Conservation (phyloP, 2,888 invertebrate species). For the Ischnus inquisitorius region DNA sequence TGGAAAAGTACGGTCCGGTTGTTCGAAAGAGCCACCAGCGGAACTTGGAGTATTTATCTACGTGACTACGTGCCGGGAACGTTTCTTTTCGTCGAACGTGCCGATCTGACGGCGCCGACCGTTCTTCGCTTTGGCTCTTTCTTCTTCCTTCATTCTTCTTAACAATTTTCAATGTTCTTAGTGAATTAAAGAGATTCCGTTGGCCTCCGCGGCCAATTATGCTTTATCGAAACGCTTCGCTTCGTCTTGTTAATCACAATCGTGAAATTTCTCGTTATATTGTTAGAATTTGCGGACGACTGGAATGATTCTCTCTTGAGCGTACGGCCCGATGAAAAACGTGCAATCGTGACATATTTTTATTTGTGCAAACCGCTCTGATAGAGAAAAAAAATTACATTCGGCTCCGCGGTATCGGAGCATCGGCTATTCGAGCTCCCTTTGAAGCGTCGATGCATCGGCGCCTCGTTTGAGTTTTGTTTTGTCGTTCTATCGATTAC, state of each 20-base stretch:
- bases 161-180: slow-evolving; percentile 29
- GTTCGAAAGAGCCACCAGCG: slow-evolving; percentile 23
- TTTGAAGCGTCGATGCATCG: background rate
- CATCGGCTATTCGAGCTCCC: background rate
- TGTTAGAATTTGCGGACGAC: background rate
- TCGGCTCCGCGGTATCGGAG: background rate
- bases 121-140: slow-evolving; percentile 34
- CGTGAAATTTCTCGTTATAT: background rate
- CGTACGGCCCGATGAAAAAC: background rate
- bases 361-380: background rate
- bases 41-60: slow-evolving; percentile 71
- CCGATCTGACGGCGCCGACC: slow-evolving; percentile 71
- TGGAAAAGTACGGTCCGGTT: slow-evolving; percentile 62
- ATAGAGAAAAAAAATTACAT: background rate
- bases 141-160: slow-evolving; percentile 34
- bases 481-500: background rate
- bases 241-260: background rate
- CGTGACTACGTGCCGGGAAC: slow-evolving; percentile 74
- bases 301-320: background rate
- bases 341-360: background rate
- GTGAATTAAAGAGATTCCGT: slow-evolving; percentile 21
- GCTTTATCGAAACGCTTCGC: background rate
- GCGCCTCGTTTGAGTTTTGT: background rate
- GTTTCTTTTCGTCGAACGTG: slow-evolving; percentile 75
- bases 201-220: slow-evolving; percentile 4